Base-by-base conservation (phyloP, 2,113 vertebrate species). In the Macheiramphus alcinus region DNA sequence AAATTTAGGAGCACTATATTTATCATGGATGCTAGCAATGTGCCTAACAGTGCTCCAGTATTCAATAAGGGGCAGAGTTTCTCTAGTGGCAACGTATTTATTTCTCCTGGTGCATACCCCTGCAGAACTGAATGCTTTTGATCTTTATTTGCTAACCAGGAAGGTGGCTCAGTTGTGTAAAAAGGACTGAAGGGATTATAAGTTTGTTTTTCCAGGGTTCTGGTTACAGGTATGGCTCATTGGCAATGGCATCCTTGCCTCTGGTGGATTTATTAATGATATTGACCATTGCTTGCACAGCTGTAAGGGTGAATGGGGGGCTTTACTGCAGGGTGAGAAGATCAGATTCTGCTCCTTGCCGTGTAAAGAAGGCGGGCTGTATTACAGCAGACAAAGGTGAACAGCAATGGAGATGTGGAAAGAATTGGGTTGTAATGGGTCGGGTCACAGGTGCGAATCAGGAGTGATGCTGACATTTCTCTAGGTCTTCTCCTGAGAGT, bases 1-100 rank as follows among this genome's bases (percentile, higher is more conserved):
- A 66, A 91, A 95, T 96, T 93, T 96, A 47, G 80, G 67, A 88
- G 82, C 22, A n/a, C 78, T 96, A 15, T 83, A 72, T 91, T 87
- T 72, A 32, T 94, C 80, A 73, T 38, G 81, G 52, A 32, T 80
- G 55, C 55, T 50, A 95, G 62, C 67, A 82, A 50, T 31, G 78
- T 76, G 50, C 67, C 84, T 86, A 65, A 70, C 40, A 72, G 65
- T 27, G 16, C 84, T 94, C 42, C 16, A 21, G 23, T 86, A 68
- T 86, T 96, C 70, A 88, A 6, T 47, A 89, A 76, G 62, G 71
- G 94, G 66, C 89, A 61, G 66, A 80, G 71, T 74, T 96, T 94
- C 89, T 95, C 53, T 73, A 36, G 73, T 70, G 87, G 58, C 74
- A 70, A 52, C 17, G 1, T 36, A 72, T 62, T 87, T 87, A 42